Evolutionary conservation across 2,888 invertebrate genomes (phyloP).

Genomic region (Patella pellucida): DNA sequence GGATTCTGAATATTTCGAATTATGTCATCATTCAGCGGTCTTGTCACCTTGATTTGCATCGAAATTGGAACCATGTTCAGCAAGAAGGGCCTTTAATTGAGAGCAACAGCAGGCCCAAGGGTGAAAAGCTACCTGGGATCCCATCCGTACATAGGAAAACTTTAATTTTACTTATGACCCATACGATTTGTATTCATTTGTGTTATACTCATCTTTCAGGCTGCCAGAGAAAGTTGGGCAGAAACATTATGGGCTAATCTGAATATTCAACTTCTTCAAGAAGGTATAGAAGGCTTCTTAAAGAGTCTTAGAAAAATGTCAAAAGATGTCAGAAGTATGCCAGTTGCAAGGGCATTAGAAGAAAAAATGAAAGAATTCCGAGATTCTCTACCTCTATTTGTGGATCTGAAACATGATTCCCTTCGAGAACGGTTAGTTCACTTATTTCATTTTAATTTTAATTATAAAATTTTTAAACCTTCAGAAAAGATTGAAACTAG

Average conservation of each 20-base stretch:
- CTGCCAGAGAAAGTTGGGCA: slow-evolving; percentile 85
- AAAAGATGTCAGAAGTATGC: slow-evolving; percentile 75
- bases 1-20: too few relatives aligned
- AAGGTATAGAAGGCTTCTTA: slow-evolving; percentile 88
- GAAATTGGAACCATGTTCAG: too few relatives aligned
- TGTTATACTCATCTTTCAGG: slow-evolving; percentile 58
- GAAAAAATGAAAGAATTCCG: slow-evolving; percentile 91
- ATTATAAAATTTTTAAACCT: too few relatives aligned
- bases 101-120: too few relatives aligned
- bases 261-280: slow-evolving; percentile 85
- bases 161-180: background rate
- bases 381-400: slow-evolving; percentile 88
- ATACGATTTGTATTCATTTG: background rate
- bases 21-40: too few relatives aligned
- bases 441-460: too few relatives aligned
- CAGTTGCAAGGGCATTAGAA: slow-evolving; percentile 81
- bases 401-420: slow-evolving; percentile 91
- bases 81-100: too few relatives aligned
- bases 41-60: too few relatives aligned
- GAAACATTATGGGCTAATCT: slow-evolving; percentile 90
- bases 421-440: slow-evolving; percentile 78
- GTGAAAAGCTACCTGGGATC: background rate
- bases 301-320: slow-evolving; percentile 84
- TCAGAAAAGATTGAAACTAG: too few relatives aligned
- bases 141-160: background rate